Evolutionary conservation across 2,797 vertebrate genomes (phyloP).

Genomic region (Neostethus bicornis): DNA sequence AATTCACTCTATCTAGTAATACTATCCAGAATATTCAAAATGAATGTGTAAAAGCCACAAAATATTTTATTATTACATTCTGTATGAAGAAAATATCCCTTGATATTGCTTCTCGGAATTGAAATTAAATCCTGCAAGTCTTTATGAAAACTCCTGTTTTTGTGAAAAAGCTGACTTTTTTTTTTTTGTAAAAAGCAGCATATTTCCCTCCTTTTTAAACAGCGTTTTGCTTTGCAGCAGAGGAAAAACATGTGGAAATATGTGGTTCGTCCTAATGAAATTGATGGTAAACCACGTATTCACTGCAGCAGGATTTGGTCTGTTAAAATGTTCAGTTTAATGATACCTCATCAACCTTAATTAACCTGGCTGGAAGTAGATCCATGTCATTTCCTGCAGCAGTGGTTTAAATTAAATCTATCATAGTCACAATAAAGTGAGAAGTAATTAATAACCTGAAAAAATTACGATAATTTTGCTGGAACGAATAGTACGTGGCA

Average conservation of each 20-base stretch:
- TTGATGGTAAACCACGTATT: not conserved
- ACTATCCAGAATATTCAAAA: not conserved
- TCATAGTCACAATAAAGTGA: slow-evolving; percentile 1
- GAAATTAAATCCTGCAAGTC: not conserved
- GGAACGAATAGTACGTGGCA: not conserved
- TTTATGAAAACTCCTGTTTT: not conserved
- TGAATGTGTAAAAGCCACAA: not conserved
- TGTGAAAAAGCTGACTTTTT: not conserved
- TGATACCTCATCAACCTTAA: not conserved
- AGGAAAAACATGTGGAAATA: not conserved
- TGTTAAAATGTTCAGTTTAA: not conserved
- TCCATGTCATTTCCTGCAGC: slow-evolving; percentile 12
- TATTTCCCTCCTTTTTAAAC: no score
- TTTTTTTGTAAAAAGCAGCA: no score
- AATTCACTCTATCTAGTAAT: not conserved
- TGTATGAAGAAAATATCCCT: not conserved
- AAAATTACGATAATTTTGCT: slow-evolving; percentile 13
- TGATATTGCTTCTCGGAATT: not conserved
- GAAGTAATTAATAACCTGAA: slow-evolving; percentile 2
- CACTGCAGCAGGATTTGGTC: not conserved
- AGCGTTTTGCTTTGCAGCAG: not conserved
- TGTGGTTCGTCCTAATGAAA: not conserved
- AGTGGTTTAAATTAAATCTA: slow-evolving; percentile 2
- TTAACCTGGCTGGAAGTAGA: slow-evolving; percentile 6
- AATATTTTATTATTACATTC: not conserved